phyloP scores from a whole-genome alignment of 2,113 vertebrate genomes.

The Phylloscopus trochiloides region DNA sequence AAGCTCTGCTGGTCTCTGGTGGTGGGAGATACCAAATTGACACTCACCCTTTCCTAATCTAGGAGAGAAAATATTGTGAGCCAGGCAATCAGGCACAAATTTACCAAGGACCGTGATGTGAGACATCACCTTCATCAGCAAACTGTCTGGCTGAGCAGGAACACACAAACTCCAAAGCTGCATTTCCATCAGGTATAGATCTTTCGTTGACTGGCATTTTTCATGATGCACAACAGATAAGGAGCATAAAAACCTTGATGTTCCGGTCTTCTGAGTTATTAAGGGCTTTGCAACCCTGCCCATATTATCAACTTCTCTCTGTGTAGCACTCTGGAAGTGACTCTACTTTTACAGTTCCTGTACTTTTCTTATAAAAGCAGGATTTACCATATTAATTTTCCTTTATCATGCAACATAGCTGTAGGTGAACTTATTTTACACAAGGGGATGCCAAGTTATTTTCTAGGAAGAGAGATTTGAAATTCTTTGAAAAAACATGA shows the following conservation, averaged over 20 bases:
- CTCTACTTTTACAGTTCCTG: background rate
- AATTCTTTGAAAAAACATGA: background rate
- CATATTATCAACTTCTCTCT: background rate
- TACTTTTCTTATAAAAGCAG: background rate
- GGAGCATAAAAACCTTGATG: background rate
- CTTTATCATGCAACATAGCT: background rate
- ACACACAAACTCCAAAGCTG: background rate
- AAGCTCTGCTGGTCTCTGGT: background rate
- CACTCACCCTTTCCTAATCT: background rate
- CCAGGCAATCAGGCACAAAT: background rate
- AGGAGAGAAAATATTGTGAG: background rate
- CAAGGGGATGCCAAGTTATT: background rate
- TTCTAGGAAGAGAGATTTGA: background rate
- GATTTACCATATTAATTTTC: background rate
- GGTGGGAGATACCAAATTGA: background rate
- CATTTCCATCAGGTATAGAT: background rate
- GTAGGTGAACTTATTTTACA: background rate
- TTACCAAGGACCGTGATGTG: rapidly evolving
- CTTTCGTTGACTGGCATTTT: background rate
- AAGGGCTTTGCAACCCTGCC: background rate
- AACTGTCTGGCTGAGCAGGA: background rate
- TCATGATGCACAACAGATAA: background rate
- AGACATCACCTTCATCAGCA: background rate
- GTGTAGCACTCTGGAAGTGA: background rate
- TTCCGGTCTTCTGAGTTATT: background rate